These are phyloP conservation scores for Polyergus mexicanus DNA, from an alignment of 1,140 invertebrate genomes.

Conservation along the genomic window DNA sequence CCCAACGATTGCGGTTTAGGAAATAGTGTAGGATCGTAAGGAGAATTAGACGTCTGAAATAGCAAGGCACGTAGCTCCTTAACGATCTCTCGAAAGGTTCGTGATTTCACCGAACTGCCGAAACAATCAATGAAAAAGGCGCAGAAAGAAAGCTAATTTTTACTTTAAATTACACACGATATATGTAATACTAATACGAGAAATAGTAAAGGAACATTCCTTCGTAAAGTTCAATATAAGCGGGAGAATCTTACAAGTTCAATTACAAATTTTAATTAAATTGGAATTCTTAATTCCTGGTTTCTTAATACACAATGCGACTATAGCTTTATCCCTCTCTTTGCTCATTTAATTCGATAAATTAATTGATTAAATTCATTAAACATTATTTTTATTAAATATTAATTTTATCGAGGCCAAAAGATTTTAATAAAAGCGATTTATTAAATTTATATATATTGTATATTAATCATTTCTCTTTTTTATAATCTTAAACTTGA, in stretches of 20 bases:
- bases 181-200: constrained; percentile 2
- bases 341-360: too few relatives aligned
- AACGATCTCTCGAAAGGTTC: constrained; percentile 78
- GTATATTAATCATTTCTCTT: background rate
- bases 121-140: constrained; percentile 71
- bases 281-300: background rate
- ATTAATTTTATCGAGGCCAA: background rate
- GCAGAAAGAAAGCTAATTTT: constrained; percentile 20
- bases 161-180: background rate
- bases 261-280: constrained; percentile 8
- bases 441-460: background rate
- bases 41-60: constrained; percentile 79
- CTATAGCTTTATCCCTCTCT: background rate
- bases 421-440: too few relatives aligned
- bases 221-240: background rate
- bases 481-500: background rate
- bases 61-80: constrained; percentile 76
- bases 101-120: constrained; percentile 73
- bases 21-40: constrained; percentile 77
- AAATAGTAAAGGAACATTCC: background rate
- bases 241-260: background rate
- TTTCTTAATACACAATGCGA: background rate
- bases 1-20: constrained; percentile 77
- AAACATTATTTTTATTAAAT: too few relatives aligned
- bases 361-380: too few relatives aligned